Percentiles rank a stretch among this genome's conserved stretches.
phyloP scores from a whole-genome alignment of 2,888 invertebrate genomes.

The Hartigia nigra region DNA sequence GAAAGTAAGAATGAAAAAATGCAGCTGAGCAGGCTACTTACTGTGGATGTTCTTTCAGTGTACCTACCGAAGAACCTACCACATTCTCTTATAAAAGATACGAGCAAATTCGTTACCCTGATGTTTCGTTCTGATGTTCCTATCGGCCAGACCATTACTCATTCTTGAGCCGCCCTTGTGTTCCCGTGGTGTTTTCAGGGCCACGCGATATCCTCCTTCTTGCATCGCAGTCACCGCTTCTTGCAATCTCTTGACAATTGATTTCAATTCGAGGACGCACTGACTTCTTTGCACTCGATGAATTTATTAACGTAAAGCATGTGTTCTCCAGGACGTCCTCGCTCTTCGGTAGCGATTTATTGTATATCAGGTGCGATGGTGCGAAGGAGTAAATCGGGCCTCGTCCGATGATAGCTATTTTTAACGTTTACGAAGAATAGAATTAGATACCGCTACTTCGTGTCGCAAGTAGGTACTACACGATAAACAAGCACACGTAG shows the following conservation, averaged over 20 bases:
- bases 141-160: slow-evolving; percentile 34
- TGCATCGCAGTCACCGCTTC: neutral
- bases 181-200: slow-evolving; percentile 7
- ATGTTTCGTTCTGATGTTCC: slow-evolving; percentile 24
- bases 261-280: neutral
- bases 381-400: neutral
- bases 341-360: neutral
- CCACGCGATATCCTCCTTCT: neutral
- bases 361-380: neutral
- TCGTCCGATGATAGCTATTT: neutral
- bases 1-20: slow-evolving; percentile 30
- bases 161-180: slow-evolving; percentile 27
- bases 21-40: slow-evolving; percentile 24
- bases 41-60: slow-evolving; percentile 9
- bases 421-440: neutral
- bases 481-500: neutral
- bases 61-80: slow-evolving; percentile 6
- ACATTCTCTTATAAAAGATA: slow-evolving; percentile 25
- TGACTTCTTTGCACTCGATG: neutral
- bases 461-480: neutral
- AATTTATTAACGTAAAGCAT: neutral
- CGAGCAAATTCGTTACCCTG: slow-evolving; percentile 37
- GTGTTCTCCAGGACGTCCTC: neutral
- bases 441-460: neutral
- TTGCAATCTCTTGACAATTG: neutral